A percentile compares a stretch with the other conserved stretches of the same genome.
phyloP scores from a whole-genome alignment of 2,113 vertebrate species.

The Marmota monax region DNA sequence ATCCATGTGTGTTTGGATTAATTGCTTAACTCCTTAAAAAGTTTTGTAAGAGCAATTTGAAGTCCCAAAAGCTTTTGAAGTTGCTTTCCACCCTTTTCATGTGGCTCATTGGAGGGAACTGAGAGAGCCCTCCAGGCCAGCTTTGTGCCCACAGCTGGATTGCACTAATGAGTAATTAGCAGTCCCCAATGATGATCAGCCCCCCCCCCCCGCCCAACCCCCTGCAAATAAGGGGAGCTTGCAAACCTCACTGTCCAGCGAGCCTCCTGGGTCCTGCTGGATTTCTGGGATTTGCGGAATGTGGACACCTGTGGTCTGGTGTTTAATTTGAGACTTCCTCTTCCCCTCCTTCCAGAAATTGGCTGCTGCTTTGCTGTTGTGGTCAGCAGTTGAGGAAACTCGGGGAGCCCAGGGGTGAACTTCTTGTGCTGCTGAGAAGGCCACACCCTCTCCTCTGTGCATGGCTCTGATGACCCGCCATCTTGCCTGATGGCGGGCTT shows the following conservation, averaged over 20 bases:
- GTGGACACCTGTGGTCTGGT: rapidly evolving
- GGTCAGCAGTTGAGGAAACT: too few species aligned
- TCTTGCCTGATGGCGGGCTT: neutral
- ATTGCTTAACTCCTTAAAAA: conserved; percentile 59
- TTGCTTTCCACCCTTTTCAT: neutral
- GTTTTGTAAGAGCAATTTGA: conserved; percentile 61
- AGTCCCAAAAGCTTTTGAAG: conserved; percentile 3
- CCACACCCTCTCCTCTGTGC: neutral
- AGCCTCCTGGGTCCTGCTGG: neutral
- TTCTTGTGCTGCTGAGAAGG: neutral
- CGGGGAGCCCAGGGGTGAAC: too few species aligned
- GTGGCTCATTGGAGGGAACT: rapidly evolving
- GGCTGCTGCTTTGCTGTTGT: neutral
- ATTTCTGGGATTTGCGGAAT: neutral
- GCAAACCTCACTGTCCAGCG: neutral
- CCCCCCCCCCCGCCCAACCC: neutral
- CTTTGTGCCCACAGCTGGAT: neutral
- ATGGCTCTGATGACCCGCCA: rapidly evolving
- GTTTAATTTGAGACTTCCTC: neutral
- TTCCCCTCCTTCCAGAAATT: neutral
- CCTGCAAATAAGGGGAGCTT: neutral
- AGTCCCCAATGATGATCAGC: rapidly evolving
- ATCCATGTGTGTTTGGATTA: conserved; percentile 70
- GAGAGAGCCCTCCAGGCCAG: neutral
- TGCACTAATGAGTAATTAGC: rapidly evolving